phyloP scores from a whole-genome alignment of 2,888 invertebrate species.

The Mechanitis messenoides region DNA sequence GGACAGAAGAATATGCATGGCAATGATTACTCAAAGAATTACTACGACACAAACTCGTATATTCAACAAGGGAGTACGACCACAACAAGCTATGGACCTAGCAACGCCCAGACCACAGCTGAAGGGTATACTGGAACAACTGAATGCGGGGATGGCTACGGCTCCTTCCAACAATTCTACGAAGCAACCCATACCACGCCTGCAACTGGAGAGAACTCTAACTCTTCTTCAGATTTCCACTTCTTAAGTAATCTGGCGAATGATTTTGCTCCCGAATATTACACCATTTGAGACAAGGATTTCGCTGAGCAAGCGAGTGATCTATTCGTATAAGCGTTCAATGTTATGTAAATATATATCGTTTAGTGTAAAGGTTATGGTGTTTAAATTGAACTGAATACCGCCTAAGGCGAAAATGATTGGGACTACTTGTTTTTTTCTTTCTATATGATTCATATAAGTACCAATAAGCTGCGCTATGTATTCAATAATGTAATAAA shows the following conservation, averaged over 20 bases:
- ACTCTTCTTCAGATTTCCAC: conserved; percentile 95
- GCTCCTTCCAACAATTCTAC: conserved; percentile 84
- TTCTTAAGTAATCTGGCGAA: conserved; percentile 94
- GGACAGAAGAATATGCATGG: conserved; percentile 72
- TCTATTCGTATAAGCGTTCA: conserved; percentile 63
- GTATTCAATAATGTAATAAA: conserved; percentile 54
- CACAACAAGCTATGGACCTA: conserved; percentile 46
- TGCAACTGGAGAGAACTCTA: conserved; percentile 85
- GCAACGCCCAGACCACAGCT: conserved; percentile 42
- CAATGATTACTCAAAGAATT: conserved; percentile 72
- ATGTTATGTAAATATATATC: conserved; percentile 28
- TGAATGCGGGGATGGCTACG: conserved; percentile 81
- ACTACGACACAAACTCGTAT: conserved; percentile 63
- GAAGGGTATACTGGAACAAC: conserved; percentile 58
- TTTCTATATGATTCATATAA: conserved; percentile 45
- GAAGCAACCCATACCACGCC: conserved; percentile 72
- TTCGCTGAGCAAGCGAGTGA: conserved; percentile 73
- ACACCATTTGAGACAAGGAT: conserved; percentile 79
- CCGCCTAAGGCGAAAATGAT: conserved; percentile 53
- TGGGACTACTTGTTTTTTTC: conserved; percentile 41
- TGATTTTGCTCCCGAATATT: conserved; percentile 95
- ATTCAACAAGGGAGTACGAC: conserved; percentile 51
- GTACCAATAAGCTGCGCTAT: conserved; percentile 40
- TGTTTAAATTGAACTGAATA: conserved; percentile 43
- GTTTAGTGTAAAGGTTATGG: conserved; percentile 37